Base-by-base conservation (phyloP, 37 sponge, comb jelly and placozoan genomes). In the Theonella swinhoei region DNA sequence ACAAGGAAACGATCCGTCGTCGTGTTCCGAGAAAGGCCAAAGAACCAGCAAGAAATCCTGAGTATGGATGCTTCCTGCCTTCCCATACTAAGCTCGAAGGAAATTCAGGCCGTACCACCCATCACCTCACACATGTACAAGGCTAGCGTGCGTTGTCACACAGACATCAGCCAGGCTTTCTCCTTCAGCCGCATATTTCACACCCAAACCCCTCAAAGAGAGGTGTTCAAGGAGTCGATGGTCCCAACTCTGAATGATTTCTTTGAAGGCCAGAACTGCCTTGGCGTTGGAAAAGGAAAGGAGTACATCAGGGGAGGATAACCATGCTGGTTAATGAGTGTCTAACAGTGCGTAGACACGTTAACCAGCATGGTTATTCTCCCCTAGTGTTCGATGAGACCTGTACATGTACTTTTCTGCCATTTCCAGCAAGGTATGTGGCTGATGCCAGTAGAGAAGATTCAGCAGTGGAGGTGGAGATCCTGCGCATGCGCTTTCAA, bases 241-340 rank as follows among this genome's bases (percentile, higher is more conserved):
- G n/a, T 47, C 2, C 83, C 84, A 3, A 70, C 40, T 22, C 67
- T 95, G 8, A 74, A 78, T 38, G 93, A 90, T 32, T 95, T 92
- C 59, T 76, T 95, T 41, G 79, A 80, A 2, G 93, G 87, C 22
- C 91, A 96, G 77, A 93, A 90, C 77, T 78, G 93, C 60, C 75
- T 96, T 81, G 97, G 97, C 2, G 90, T 94, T 36, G 94, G 94
- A 34, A 94, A 94, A 76, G 85, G 89, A 62, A 92, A 92, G 39
- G 85, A 9, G 14, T 47, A 7, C 14, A 83, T 72, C 87, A 91
- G 71, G 97, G 97, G 26, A 72, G 70, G 75, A 64, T 97, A 34
- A 81, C 88, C 54, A 94, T 97, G 97, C 81, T 94, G 70, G 92
- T 97, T 69, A 93, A 94, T 72, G n/a, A n/a, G n/a, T n/a, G n/a